A percentile compares a stretch with the other conserved stretches of the same genome.
Evolutionary conservation across 2,113 vertebrate species (phyloP).

Genomic region (Zosterops japonicus): DNA sequence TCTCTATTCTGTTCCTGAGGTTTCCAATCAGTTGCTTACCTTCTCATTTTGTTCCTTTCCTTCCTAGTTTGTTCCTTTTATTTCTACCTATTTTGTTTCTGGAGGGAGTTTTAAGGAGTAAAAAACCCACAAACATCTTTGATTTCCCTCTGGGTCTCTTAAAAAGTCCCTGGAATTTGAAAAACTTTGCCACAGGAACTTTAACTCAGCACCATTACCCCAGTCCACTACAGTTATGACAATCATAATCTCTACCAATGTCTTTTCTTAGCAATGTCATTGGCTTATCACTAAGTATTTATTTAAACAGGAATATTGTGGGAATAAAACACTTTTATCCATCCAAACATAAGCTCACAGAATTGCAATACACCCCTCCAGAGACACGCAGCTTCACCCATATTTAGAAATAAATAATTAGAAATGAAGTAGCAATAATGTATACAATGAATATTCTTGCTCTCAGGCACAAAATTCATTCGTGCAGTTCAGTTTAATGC

Average conservation of each 20-base stretch:
- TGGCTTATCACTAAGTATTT: neutral
- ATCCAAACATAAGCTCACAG: neutral
- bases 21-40: neutral
- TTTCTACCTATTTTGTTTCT: neutral
- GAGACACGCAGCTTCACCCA: neutral
- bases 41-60: neutral
- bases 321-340: neutral
- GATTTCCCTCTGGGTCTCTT: neutral
- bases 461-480: neutral
- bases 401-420: neutral
- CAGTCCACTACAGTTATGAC: neutral
- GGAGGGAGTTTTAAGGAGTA: neutral
- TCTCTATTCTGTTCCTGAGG: neutral
- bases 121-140: neutral
- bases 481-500: neutral
- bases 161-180: conserved; percentile 1
- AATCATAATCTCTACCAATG: neutral
- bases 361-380: neutral
- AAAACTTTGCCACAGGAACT: neutral
- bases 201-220: neutral
- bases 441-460: neutral
- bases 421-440: neutral
- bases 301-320: neutral
- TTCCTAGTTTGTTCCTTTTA: neutral
- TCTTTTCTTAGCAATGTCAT: neutral